Conservation (phyloP, 1,140 invertebrate genomes). For the Zaprionus davidi region DNA sequence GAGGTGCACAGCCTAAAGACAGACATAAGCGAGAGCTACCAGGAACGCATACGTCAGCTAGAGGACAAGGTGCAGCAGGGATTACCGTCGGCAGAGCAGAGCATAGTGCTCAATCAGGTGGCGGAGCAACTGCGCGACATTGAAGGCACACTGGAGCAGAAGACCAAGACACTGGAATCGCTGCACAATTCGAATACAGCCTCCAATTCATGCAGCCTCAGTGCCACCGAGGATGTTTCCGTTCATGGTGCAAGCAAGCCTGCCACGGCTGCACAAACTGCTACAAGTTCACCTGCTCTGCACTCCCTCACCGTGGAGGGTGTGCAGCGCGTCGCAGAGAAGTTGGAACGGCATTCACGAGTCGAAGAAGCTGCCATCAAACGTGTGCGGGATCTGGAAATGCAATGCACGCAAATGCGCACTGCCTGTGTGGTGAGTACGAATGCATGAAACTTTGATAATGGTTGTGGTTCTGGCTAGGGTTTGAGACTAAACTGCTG, state of each 20-base stretch:
- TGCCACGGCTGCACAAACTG: constrained; percentile 30
- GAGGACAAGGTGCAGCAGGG: constrained; percentile 87
- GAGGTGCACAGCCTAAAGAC: constrained; percentile 85
- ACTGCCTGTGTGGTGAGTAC: constrained; percentile 87
- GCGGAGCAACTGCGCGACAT: constrained; percentile 85
- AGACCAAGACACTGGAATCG: constrained; percentile 89
- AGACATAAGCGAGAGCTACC: constrained; percentile 85
- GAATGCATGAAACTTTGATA: neutral
- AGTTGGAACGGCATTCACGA: constrained; percentile 87
- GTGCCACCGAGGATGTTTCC: constrained; percentile 92
- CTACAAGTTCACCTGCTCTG: constrained; percentile 52
- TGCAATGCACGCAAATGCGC: constrained; percentile 86
- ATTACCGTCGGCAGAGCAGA: constrained; percentile 85
- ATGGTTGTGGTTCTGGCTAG: neutral
- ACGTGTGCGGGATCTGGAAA: constrained; percentile 89
- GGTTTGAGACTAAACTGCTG: neutral
- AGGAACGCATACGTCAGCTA: constrained; percentile 85
- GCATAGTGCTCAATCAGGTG: constrained; percentile 66
- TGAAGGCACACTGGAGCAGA: constrained; percentile 87
- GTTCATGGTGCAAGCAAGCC: constrained; percentile 84
- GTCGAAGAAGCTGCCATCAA: constrained; percentile 91
- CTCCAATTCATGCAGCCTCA: constrained; percentile 86
- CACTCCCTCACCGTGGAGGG: constrained; percentile 85
- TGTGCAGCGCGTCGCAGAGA: constrained; percentile 88
- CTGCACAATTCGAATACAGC: constrained; percentile 87